phyloP scores from a whole-genome alignment of 2,888 invertebrate species.

The Sylvicola fuscatus region DNA sequence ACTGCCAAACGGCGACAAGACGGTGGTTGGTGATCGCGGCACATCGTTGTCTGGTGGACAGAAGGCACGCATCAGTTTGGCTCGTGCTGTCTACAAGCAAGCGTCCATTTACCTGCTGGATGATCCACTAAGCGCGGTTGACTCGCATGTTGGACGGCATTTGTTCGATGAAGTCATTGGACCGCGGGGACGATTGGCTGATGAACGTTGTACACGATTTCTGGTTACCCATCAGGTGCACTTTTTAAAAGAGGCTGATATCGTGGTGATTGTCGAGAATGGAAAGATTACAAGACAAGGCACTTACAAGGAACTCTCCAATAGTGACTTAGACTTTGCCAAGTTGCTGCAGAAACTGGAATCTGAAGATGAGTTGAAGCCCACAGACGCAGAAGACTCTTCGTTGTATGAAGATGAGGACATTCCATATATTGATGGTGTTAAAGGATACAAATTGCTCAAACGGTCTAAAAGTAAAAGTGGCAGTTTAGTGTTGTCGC shows the following conservation, averaged over 20 bases:
- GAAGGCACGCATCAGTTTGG: conserved; percentile 44
- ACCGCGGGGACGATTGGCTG: conserved; percentile 27
- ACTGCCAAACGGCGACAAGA: conserved; percentile 46
- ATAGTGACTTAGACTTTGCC: conserved; percentile 29
- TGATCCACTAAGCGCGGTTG: conserved; percentile 63
- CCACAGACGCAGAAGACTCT: conserved; percentile 7
- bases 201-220: conserved; percentile 37
- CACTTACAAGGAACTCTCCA: conserved; percentile 28
- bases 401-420: conserved; percentile 18
- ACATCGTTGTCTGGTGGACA: conserved; percentile 62
- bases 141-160: conserved; percentile 52
- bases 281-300: conserved; percentile 27
- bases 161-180: conserved; percentile 53
- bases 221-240: conserved; percentile 66
- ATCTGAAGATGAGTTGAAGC: conserved; percentile 11
- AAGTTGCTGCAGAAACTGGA: conserved; percentile 24
- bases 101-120: conserved; percentile 59
- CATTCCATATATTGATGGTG: conserved; percentile 25
- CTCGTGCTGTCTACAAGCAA: conserved; percentile 48
- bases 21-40: conserved; percentile 66
- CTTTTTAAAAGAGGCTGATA: conserved; percentile 38
- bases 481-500: not conserved
- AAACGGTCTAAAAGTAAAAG: conserved; percentile 10
- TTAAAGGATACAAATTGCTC: conserved; percentile 17
- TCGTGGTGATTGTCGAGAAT: conserved; percentile 38